Evolutionary conservation across 92 coral and sea anemone species (phyloP).

Genomic region (Epizoanthus ramosus): DNA sequence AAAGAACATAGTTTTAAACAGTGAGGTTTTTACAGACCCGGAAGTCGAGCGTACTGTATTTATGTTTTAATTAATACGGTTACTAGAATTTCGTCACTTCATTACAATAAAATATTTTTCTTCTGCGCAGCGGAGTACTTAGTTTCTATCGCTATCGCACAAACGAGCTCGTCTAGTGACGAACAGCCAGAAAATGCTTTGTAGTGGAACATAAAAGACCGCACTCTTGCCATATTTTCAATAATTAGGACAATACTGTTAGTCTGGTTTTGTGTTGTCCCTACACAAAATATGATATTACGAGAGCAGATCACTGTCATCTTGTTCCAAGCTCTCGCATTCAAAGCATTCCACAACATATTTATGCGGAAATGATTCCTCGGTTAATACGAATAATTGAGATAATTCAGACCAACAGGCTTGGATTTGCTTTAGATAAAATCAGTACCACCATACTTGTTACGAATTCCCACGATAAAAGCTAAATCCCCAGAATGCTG

Average conservation of each 20-base stretch:
- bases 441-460: background rate
- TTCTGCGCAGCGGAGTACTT: background rate
- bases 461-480: background rate
- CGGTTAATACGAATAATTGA: background rate
- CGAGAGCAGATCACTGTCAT: constrained; percentile 14
- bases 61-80: background rate
- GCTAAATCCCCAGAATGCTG: constrained; percentile 3
- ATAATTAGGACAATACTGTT: background rate
- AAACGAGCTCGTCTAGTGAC: background rate
- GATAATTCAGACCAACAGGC: background rate
- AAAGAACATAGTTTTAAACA: too few species aligned
- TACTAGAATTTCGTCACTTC: background rate
- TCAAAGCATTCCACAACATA: constrained; percentile 20
- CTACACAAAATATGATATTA: constrained; percentile 12
- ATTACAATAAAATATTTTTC: background rate
- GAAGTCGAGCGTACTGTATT: constrained; percentile 11
- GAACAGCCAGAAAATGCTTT: background rate
- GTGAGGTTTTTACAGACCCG: background rate
- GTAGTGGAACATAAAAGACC: background rate
- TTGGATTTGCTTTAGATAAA: background rate
- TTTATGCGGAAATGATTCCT: constrained; percentile 39
- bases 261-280: background rate
- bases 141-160: background rate
- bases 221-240: background rate
- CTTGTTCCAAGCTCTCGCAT: constrained; percentile 1